Base-by-base conservation (phyloP, 1,140 invertebrate genomes). In the Uloborus diversus region DNA sequence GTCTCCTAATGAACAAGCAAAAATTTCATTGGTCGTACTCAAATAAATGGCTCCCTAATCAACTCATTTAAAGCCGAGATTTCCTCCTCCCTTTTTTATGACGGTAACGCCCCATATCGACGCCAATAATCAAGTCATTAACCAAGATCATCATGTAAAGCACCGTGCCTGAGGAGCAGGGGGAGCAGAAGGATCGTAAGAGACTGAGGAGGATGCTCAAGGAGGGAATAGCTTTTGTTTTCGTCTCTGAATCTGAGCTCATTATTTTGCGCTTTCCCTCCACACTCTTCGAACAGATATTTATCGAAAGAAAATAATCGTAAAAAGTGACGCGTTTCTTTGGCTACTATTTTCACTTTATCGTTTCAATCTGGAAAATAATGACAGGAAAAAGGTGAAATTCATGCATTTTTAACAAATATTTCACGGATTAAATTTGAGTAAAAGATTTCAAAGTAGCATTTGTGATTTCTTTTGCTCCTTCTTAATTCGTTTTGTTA, bases 31-130 rank as follows among this genome's bases (percentile, higher is more conserved):
- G 73, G 73, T 20, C 30, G 73, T 62, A 42, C 32, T 27, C 17
- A 66, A 78, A 78, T 78, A 65, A 59, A 78, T 65, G 30, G 51
- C 49, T 62, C 62, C 73, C 66, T 78, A 78, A 78, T 78, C 66
- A 49, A 62, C 49, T 78, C 73, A 78, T 78, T 78, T 78, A 30
- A 20, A 66, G 73, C 9, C 30, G 70, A 30, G 27, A 32, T 62
- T 73, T n/a, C 47, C 62, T 57, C 49, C 61, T 51, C 71, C 73
- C 62, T 23, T 59, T 61, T 23, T 64, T 64, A 37, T 56, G n/a
- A 33, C 7, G 28, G 73, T 33, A 78, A 78, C 73, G 73, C 73
- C 73, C 66, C 66, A 65, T 78, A 78, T 78, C 62, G 73, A 65
- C 30, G 59, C 17, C 73, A 65, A 51, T 78, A 78, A 78, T 65